These are phyloP conservation scores for Dorcus hopei DNA, from an alignment of 2,888 invertebrate species.

Conservation along the genomic window DNA sequence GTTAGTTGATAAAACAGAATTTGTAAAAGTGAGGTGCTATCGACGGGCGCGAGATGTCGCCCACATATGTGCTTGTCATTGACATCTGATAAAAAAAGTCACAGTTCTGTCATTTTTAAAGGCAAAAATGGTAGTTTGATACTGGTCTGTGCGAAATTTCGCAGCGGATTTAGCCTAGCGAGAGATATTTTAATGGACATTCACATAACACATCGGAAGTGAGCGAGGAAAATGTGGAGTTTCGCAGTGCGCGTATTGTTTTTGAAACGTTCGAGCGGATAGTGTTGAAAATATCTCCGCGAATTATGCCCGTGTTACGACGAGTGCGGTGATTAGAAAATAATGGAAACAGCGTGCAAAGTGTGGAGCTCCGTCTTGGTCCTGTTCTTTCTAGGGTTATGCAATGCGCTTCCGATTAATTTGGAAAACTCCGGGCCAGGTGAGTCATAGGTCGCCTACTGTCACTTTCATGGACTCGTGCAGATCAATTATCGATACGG, in stretches of 20 bases:
- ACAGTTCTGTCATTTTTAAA: constrained; percentile 20
- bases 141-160: constrained; percentile 11
- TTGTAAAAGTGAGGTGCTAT: too few species aligned
- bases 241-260: neutral
- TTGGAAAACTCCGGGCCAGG: constrained; percentile 45
- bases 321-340: constrained; percentile 12
- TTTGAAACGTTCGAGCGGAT: neutral
- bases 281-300: constrained; percentile 12
- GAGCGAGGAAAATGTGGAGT: too few species aligned
- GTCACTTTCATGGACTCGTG: constrained; percentile 29
- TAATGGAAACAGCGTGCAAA: constrained; percentile 42
- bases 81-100: constrained; percentile 4
- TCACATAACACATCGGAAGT: too few species aligned
- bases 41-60: constrained; percentile 6
- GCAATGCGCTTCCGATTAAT: constrained; percentile 48
- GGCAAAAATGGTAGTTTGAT: constrained; percentile 21
- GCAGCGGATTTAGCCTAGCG: constrained; percentile 5
- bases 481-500: constrained; percentile 23
- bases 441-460: constrained; percentile 41
- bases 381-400: constrained; percentile 42
- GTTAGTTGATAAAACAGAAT: too few species aligned
- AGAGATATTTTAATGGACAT: too few species aligned
- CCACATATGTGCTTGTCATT: neutral
- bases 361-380: constrained; percentile 39
- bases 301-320: constrained; percentile 8